Base-by-base conservation (phyloP, 1,140 invertebrate species). In the Drosophila sp. region DNA sequence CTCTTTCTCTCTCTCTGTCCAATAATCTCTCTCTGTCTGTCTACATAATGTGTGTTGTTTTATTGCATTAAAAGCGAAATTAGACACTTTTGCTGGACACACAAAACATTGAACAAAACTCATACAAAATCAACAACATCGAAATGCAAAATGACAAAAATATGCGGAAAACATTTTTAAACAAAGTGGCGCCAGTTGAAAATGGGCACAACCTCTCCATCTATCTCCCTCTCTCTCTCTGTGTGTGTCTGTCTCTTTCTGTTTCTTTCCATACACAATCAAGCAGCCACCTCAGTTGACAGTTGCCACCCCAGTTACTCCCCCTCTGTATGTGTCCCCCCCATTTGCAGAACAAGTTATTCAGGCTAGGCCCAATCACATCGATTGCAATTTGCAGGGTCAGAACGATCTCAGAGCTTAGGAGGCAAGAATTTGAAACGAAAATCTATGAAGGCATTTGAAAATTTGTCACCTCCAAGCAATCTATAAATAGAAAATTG, bases 121-220 rank as follows among this genome's bases (percentile, higher is more conserved):
- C 6, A 47, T 7, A 47, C 4, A 50, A 50, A 50, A 50, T 50
- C 23, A 50, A 69, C 66, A 66, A 60, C 67, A 65, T 68, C 63
- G 47, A 89, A 80, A 87, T 89, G 84, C 80, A 79, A 77, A 84
- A 78, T 70, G 79, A 87, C 76, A 87, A 78, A 70, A 57, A 70
- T 71, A 78, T 84, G 84, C 84, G 84, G 84, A 87, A 89, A 89
- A 74, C 84, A 80, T 77, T 80, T 38, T 69, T 71, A 56, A 83
- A 76, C 66, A 44, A 56, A 75, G 58, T 89, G 84, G 84, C 84
- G 84, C 84, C 84, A 84, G 44, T 57, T 27, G 44, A 63, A 89
- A 87, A 87, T 89, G 84, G 76, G 85, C 84, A 87, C 80, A 86
- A 56, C 58, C 65, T 58, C 72, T 66, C 55, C 64, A 25, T 29